Evolutionary conservation across 2,888 invertebrate genomes (phyloP), one percentile per base, ranked within the genome.

Genomic region (Drosophila peninsularis): DNA sequence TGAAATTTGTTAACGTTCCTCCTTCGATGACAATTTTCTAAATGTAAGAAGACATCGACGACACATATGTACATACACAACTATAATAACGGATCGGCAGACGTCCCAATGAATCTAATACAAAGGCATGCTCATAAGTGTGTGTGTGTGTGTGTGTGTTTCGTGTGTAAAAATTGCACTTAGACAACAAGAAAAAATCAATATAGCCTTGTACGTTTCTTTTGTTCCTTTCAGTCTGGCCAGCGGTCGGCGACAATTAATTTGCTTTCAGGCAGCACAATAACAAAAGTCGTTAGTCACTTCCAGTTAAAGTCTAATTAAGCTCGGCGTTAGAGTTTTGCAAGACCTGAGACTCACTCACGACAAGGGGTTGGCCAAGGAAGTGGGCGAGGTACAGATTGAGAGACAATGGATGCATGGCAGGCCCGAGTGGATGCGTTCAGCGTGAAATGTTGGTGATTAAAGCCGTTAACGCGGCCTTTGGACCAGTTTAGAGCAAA

Each of bases 281-380:
- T 56, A 61, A 54, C 58, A 75, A 72, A 75, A 85, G 88, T 86
- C 83, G 75, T 84, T 85, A 86, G 83, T 80, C 83, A 84, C 83
- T 84, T 88, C 86, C 86, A 84, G 83, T 78, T 84, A 86, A 88
- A 82, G 80, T 71, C 71, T 82, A 85, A 88, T 88, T 85, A 84
- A 80, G 86, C 83, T 66, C 57, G 64, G 70, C 82, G 78, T 75
- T 84, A 78, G 86, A 79, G 75, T 77, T 79, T 84, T 71, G 82
- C 85, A 87, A 76, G 58, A 73, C 41, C 42, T 52, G 52, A 41
- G 39, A 56, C 49, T 19, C 36, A 34, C 34, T n/a, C 14, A 50
- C 52, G 39, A 58, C 61, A 61, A 77, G 45, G 36, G 73, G 75
- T 44, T 39, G 54, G 37, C 37, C 42, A 37, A 60, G 62, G 50